A percentile compares a stretch with the other conserved stretches of the same genome.
Evolutionary conservation across 2,113 vertebrate species (phyloP).

Genomic region (Corythornis madagascariensis): DNA sequence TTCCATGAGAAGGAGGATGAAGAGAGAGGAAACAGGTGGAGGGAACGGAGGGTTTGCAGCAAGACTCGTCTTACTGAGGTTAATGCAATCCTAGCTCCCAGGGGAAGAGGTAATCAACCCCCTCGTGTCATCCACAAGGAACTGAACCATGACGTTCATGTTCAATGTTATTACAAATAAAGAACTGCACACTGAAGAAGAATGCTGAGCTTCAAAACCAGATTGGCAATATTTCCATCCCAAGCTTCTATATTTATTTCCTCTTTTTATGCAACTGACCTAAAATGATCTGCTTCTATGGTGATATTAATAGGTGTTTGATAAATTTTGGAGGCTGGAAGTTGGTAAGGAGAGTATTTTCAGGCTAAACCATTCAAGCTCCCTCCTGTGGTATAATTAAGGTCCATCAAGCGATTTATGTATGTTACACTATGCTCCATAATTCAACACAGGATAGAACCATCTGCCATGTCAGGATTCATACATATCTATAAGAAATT

Average conservation of each 20-base stretch:
- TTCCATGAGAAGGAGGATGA: neutral
- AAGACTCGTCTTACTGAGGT: neutral
- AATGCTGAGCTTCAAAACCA: neutral
- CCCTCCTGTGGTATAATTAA: constrained; percentile 56
- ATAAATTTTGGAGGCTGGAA: neutral
- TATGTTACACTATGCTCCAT: neutral
- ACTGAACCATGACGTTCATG: neutral
- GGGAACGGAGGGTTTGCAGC: neutral
- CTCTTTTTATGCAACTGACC: neutral
- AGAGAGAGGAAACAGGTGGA: neutral
- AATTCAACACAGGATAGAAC: constrained; percentile 21
- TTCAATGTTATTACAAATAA: neutral
- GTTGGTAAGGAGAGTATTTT: neutral
- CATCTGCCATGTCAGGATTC: constrained; percentile 31
- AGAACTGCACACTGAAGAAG: neutral
- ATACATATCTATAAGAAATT: neutral
- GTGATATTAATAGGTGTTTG: neutral
- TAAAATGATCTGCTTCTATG: neutral
- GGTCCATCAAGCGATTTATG: neutral
- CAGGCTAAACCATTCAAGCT: constrained; percentile 15
- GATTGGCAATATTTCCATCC: neutral
- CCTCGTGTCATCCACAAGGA: fast-evolving
- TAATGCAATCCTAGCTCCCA: neutral
- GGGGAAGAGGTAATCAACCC: neutral
- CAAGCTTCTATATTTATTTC: neutral